These are phyloP conservation scores for Subanguina moxae DNA, from an alignment of 1,140 invertebrate species.

Conservation along the genomic window DNA sequence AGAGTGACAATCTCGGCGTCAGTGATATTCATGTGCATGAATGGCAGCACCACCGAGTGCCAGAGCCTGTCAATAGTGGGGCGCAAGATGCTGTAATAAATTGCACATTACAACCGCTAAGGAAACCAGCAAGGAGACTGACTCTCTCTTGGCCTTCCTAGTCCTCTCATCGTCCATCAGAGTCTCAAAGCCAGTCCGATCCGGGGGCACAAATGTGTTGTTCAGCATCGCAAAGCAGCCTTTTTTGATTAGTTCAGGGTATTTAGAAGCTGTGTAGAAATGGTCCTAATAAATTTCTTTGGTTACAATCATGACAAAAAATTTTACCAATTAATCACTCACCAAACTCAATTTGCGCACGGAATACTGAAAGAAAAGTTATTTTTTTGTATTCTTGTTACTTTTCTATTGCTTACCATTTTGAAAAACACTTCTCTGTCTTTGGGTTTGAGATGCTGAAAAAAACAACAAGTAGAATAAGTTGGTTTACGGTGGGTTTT, in stretches of 20 bases:
- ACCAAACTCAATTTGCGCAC: constrained; percentile 3
- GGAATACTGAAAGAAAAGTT: not conserved
- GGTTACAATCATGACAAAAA: no score
- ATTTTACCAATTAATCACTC: no score
- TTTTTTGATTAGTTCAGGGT: constrained; percentile 20
- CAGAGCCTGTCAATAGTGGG: constrained; percentile 30
- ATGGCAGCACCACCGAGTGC: constrained; percentile 26
- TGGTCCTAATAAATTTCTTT: constrained; percentile 23
- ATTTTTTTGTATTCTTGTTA: no score
- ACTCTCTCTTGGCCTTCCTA: constrained; percentile 27
- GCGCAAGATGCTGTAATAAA: constrained; percentile 22
- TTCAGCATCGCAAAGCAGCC: constrained; percentile 34
- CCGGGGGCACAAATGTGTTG: constrained; percentile 30
- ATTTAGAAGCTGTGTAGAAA: constrained; percentile 23
- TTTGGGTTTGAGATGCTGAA: constrained; percentile 6
- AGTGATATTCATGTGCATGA: constrained; percentile 23
- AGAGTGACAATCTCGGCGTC: constrained; percentile 32
- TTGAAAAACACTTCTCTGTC: constrained; percentile 22
- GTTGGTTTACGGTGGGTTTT: no score
- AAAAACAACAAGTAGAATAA: no score
- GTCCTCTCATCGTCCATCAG: constrained; percentile 24
- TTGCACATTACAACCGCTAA: no score
- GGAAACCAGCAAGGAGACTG: constrained; percentile 6
- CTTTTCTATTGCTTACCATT: not conserved
- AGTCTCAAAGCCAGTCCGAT: constrained; percentile 31